phyloP scores from a whole-genome alignment of 2,797 vertebrate genomes.

The Argya squamiceps region DNA sequence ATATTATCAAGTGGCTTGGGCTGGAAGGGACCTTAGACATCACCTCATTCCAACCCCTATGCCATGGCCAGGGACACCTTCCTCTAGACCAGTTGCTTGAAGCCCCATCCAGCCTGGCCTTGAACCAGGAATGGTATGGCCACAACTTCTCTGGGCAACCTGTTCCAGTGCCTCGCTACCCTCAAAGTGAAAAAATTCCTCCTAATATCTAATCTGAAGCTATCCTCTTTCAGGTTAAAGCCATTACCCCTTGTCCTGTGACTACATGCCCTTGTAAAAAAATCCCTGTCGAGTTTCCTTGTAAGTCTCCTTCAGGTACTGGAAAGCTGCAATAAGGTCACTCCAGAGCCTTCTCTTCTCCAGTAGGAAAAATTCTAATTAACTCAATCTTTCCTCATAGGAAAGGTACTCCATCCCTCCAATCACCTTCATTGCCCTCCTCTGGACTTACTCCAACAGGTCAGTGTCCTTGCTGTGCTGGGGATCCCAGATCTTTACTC shows the following conservation, averaged over 20 bases:
- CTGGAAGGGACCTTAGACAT: not conserved
- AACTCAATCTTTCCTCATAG: not conserved
- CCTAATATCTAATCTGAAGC: not conserved
- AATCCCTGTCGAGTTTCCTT: not conserved
- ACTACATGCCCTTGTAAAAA: not conserved
- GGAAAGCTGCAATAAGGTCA: not conserved
- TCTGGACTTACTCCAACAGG: not conserved
- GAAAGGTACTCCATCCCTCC: not conserved
- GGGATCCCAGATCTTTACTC: not conserved
- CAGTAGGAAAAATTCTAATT: not conserved
- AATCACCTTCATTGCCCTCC: not conserved
- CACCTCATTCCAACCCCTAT: fast-evolving
- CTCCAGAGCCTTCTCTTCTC: not conserved
- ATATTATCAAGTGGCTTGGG: too few relatives aligned
- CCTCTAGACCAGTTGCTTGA: not conserved
- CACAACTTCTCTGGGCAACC: not conserved
- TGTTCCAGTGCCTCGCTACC: not conserved
- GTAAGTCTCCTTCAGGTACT: not conserved
- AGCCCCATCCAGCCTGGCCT: not conserved
- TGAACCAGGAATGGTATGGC: not conserved
- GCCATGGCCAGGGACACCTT: not conserved
- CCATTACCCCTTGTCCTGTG: not conserved
- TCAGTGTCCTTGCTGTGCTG: fast-evolving
- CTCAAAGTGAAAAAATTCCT: not conserved
- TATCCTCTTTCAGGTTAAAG: not conserved